Conservation (phyloP, 2,888 invertebrate genomes). For the Xanthia togata region DNA sequence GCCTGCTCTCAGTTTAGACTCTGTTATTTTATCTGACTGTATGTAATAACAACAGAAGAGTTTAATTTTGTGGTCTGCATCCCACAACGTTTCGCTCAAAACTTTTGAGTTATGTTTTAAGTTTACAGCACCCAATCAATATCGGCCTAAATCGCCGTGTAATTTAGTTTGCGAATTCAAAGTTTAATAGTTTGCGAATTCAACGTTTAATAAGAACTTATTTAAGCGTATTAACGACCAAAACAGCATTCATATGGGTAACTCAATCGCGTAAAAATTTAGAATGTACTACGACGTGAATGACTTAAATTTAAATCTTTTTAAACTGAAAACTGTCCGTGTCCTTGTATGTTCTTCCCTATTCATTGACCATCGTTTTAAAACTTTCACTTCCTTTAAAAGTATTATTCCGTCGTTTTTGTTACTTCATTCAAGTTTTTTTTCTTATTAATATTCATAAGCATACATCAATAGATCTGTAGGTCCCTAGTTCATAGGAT, state of each 20-base stretch:
- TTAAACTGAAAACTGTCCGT: not conserved
- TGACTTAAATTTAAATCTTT: slow-evolving; percentile 22
- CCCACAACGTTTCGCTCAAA: not conserved
- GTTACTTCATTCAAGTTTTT: not conserved
- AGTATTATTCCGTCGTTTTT: not conserved
- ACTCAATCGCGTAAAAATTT: not conserved
- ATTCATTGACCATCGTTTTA: slow-evolving; percentile 20
- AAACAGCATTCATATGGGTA: not conserved
- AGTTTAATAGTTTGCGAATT: not conserved
- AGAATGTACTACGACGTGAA: not conserved
- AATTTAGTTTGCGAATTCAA: not conserved
- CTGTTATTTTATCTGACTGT: not conserved
- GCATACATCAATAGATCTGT: not conserved
- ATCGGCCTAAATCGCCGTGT: not conserved
- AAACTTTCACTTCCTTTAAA: slow-evolving; percentile 27
- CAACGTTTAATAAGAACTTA: not conserved
- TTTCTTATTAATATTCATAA: not conserved
- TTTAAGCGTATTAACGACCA: not conserved
- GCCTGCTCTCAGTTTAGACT: too few species aligned
- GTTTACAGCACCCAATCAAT: not conserved
- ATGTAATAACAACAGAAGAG: not conserved
- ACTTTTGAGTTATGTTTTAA: not conserved
- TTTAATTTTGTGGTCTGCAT: not conserved
- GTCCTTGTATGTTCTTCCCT: slow-evolving; percentile 50
- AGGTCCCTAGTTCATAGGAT: not conserved